Base-by-base conservation (phyloP, 2,888 invertebrate species). In the Amiota communis region DNA sequence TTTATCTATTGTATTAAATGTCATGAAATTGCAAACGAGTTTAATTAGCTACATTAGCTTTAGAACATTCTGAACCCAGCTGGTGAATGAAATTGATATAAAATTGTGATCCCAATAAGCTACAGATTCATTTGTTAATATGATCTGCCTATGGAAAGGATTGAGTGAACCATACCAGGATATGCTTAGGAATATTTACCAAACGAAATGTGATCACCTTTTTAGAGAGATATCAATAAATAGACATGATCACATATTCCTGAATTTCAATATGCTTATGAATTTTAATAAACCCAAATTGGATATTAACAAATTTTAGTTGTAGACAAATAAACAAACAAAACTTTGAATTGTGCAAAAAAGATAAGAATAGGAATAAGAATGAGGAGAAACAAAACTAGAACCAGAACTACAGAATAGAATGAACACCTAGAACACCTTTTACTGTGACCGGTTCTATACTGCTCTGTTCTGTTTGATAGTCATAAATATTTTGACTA, bases 381-480 rank as follows among this genome's bases (percentile, higher is more conserved):
- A n/a, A n/a, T 20, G 51, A 68, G 47, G 2, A 65, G 69, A 56
- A 69, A 12, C 69, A n/a, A 20, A 68, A 56, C 68, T 36, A 20
- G 20, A 17, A 8, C 20, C 15, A 6, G 36, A n/a, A 17, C 13
- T 36, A 46, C 64, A 64, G 47, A 17, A 48, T n/a, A 17, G 8
- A 56, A n/a, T n/a, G n/a, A n/a, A 53, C 20, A 74, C 17, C 59
- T 13, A 67, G 72, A 75, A 69, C 59, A 71, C 53, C 69, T 59
- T 71, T 78, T 67, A 77, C 68, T 76, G 67, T 65, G 80, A 83
- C 83, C 85, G 81, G 83, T 83, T 83, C 81, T 80, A 81, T 36
- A 6, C 83, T 78, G 81, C 82, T 80, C 77, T 75, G 72, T 77
- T 71, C 75, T 75, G 75, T 81, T 76, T 77, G 68, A 75, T 74